These are phyloP conservation scores for Hemichromis elongatus DNA, from an alignment of 2,113 vertebrate species.

Conservation along the genomic window DNA sequence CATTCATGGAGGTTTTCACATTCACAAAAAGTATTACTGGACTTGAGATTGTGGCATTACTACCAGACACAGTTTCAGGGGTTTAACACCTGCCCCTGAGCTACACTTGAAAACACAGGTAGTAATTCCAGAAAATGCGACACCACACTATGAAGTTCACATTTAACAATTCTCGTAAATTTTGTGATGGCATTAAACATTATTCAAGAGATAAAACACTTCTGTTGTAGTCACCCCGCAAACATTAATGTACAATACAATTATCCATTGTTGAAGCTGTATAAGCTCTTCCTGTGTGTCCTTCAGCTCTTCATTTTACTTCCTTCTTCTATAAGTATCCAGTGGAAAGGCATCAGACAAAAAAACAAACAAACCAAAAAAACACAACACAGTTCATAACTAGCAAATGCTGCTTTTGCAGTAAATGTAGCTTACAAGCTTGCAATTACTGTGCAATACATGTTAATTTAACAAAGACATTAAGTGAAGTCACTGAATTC, in stretches of 20 bases:
- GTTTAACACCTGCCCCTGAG: background rate
- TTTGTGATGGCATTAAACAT: background rate
- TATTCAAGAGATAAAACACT: background rate
- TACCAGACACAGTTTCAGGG: background rate
- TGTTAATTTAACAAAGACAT: background rate
- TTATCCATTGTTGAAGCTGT: background rate
- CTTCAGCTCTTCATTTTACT: slow-evolving; percentile 21
- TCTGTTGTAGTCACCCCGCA: background rate
- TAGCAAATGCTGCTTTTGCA: background rate
- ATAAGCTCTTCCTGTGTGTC: slow-evolving; percentile 1
- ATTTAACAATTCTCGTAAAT: background rate
- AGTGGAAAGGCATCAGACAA: background rate
- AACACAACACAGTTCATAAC: background rate
- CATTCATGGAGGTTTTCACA: background rate
- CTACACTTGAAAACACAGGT: background rate
- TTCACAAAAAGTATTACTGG: background rate
- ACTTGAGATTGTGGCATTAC: background rate
- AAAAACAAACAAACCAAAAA: background rate
- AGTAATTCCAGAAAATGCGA: background rate
- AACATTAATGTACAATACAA: background rate
- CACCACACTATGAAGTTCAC: background rate
- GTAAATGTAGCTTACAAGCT: background rate
- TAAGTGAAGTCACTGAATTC: background rate
- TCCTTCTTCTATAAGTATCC: slow-evolving; percentile 16
- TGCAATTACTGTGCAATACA: background rate